phyloP scores from a whole-genome alignment of 2,888 invertebrate genomes.

The Chalcis sispes region DNA sequence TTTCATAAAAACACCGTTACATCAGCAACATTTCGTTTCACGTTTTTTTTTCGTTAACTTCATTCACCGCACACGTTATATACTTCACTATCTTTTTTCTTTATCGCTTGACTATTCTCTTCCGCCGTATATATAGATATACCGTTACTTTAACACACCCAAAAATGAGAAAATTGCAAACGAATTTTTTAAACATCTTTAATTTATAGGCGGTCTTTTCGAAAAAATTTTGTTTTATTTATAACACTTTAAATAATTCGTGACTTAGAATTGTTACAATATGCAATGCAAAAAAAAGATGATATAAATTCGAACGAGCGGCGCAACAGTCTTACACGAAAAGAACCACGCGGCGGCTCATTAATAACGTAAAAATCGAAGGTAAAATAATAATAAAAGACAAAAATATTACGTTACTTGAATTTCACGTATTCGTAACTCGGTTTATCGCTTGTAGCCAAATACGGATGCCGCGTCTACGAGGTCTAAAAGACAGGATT shows the following conservation, averaged over 20 bases:
- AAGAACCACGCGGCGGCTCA: conserved; percentile 31
- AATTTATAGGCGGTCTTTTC: not conserved
- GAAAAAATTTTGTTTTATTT: too few relatives aligned
- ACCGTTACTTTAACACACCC: conserved; percentile 6
- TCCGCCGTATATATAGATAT: not conserved
- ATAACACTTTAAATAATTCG: too few relatives aligned
- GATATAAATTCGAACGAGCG: too few relatives aligned
- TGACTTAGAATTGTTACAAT: too few relatives aligned
- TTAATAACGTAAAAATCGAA: too few relatives aligned
- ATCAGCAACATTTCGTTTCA: conserved; percentile 15
- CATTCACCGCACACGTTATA: not conserved
- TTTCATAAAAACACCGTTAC: conserved; percentile 21
- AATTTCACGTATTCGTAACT: not conserved
- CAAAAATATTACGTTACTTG: too few relatives aligned
- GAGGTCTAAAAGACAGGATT: not conserved
- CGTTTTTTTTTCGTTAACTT: not conserved
- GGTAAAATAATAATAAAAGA: too few relatives aligned
- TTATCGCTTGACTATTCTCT: not conserved
- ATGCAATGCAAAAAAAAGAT: not conserved
- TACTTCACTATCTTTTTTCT: not conserved
- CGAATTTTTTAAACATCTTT: too few relatives aligned
- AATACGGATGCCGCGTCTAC: too few relatives aligned
- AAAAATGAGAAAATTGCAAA: not conserved
- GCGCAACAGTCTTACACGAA: not conserved
- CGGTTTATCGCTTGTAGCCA: too few relatives aligned